Evolutionary conservation across 1,140 invertebrate species (phyloP).

Genomic region (Paralvinella palmiformis): DNA sequence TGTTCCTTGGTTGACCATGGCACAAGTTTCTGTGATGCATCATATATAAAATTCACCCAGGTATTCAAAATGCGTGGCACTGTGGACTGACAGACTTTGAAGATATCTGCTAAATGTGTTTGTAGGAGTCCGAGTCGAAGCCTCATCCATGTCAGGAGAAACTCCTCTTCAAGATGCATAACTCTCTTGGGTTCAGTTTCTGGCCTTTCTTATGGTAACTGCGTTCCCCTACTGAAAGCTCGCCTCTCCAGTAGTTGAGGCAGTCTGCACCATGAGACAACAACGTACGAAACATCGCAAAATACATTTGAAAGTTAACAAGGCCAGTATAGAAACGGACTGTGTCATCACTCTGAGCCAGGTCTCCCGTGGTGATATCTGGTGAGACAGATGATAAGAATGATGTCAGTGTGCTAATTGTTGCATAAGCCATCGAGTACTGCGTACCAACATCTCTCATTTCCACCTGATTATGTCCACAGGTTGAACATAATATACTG

Average conservation of each 20-base stretch:
- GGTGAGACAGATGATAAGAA: too few relatives aligned
- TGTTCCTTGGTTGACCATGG: conserved; percentile 6
- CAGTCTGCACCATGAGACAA: background rate
- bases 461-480: too few relatives aligned
- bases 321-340: background rate
- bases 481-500: too few relatives aligned
- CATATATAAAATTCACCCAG: background rate
- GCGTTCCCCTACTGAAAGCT: background rate
- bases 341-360: background rate
- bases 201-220: background rate
- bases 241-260: background rate
- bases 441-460: too few relatives aligned
- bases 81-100: background rate
- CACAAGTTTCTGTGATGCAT: background rate
- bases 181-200: background rate
- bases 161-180: background rate
- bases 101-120: conserved; percentile 3
- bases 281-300: background rate
- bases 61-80: background rate
- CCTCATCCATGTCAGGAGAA: conserved; percentile 8
- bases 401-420: too few relatives aligned
- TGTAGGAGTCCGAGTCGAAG: background rate
- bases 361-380: background rate
- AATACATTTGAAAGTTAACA: background rate
- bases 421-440: too few relatives aligned